These are phyloP conservation scores for Pseudopleuronectes americanus DNA, from an alignment of 2,797 vertebrate genomes.

Conservation along the genomic window DNA sequence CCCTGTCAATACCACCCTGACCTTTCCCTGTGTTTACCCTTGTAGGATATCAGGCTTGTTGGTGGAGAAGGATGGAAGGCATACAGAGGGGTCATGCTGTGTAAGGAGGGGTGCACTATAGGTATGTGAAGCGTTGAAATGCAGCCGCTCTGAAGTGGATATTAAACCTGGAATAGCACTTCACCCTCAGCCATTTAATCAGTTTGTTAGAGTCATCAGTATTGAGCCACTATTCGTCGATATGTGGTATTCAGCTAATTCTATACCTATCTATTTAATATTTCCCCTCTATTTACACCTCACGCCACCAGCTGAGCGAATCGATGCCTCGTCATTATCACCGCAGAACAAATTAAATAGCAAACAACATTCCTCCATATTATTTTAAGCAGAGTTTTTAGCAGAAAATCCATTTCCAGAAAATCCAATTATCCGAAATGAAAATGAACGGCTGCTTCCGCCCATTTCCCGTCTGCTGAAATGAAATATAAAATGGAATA, in stretches of 20 bases:
- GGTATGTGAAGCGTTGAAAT: constrained; percentile 14
- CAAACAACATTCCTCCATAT: constrained; percentile 17
- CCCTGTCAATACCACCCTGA: constrained; percentile 80
- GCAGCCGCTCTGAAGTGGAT: background rate
- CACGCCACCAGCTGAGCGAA: background rate
- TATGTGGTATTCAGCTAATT: background rate
- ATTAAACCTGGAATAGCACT: constrained; percentile 23
- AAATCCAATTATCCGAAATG: constrained; percentile 63
- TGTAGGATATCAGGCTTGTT: constrained; percentile 66
- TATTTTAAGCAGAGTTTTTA: constrained; percentile 18
- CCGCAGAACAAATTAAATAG: constrained; percentile 14
- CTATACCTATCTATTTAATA: background rate
- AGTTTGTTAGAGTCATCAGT: background rate
- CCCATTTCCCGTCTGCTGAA: constrained; percentile 43
- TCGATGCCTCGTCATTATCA: background rate
- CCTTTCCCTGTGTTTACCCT: constrained; percentile 83
- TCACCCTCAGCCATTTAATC: constrained; percentile 16
- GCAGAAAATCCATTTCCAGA: constrained; percentile 46
- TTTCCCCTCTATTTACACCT: background rate
- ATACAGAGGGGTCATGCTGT: constrained; percentile 57
- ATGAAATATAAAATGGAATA: constrained; percentile 50
- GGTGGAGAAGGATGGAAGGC: constrained; percentile 64
- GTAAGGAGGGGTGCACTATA: constrained; percentile 3
- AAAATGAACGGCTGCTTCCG: constrained; percentile 43
- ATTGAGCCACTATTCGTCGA: background rate